phyloP scores from a whole-genome alignment of 2,113 vertebrate species.

The Tichodroma muraria region DNA sequence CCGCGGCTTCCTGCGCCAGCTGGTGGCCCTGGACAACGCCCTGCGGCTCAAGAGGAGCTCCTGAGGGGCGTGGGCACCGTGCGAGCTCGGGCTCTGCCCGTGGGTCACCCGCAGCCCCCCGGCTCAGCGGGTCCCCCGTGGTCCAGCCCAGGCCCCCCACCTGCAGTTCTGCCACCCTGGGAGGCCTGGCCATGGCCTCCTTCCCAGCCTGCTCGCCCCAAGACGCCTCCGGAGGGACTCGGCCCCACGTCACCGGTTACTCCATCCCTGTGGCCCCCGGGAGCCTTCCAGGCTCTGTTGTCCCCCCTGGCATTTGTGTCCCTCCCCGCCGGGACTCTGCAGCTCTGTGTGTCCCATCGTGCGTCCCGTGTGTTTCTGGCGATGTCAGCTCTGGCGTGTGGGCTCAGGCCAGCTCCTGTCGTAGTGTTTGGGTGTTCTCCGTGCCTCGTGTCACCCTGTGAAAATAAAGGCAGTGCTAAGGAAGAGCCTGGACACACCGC shows the following conservation, averaged over 20 bases:
- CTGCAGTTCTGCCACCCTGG: too few relatives aligned
- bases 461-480: slow-evolving; percentile 52
- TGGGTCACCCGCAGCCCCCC: background rate
- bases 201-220: background rate
- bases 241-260: background rate
- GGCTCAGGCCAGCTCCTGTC: background rate
- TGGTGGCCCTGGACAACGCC: slow-evolving; percentile 87
- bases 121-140: background rate
- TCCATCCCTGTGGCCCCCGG: background rate
- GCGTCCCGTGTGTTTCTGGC: background rate
- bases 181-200: background rate
- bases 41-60: slow-evolving; percentile 82
- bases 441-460: background rate
- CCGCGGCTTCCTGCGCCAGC: slow-evolving; percentile 90
- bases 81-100: background rate
- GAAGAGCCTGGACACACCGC: background rate
- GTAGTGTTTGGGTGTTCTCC: background rate
- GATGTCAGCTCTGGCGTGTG: background rate
- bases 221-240: background rate
- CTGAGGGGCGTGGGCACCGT: slow-evolving; percentile 14
- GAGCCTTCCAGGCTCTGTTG: background rate
- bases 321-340: background rate
- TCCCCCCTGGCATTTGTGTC: background rate
- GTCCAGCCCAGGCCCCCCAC: background rate
- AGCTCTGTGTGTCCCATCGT: background rate